phyloP scores from a whole-genome alignment of 2,113 vertebrate species.

The Chionodraco myersi region DNA sequence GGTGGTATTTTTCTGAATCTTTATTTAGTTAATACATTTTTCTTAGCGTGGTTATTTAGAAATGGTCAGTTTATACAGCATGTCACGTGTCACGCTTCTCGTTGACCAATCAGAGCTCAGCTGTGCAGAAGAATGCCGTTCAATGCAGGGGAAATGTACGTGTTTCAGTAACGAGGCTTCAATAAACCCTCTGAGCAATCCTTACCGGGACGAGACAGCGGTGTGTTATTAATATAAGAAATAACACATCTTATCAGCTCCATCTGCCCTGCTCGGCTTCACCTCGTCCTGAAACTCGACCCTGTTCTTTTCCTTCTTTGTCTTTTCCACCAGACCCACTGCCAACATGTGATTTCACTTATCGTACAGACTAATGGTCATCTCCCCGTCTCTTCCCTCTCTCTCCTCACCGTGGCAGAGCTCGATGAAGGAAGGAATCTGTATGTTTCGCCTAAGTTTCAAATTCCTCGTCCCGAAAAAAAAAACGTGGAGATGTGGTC shows the following conservation, averaged over 20 bases:
- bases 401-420: constrained; percentile 62
- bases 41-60: too few relatives aligned
- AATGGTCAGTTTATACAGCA: too few relatives aligned
- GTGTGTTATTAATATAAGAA: background rate
- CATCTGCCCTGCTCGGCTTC: constrained; percentile 13
- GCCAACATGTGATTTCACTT: constrained; percentile 84
- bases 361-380: constrained; percentile 79
- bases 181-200: too few relatives aligned
- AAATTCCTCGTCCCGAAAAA: constrained; percentile 70
- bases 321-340: constrained; percentile 39
- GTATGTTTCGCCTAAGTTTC: constrained; percentile 80
- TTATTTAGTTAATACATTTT: too few relatives aligned
- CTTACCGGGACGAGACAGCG: too few relatives aligned
- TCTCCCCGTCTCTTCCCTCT: constrained; percentile 65
- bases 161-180: too few relatives aligned
- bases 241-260: constrained; percentile 25
- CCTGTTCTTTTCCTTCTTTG: constrained; percentile 27
- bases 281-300: constrained; percentile 25
- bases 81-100: too few relatives aligned
- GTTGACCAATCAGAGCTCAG: too few relatives aligned
- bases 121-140: too few relatives aligned
- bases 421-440: constrained; percentile 81
- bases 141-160: too few relatives aligned
- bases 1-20: too few relatives aligned
- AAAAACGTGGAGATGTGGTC: constrained; percentile 77